These are phyloP conservation scores for Sinhomidia bicolor DNA, from an alignment of 2,888 invertebrate species.

Conservation along the genomic window DNA sequence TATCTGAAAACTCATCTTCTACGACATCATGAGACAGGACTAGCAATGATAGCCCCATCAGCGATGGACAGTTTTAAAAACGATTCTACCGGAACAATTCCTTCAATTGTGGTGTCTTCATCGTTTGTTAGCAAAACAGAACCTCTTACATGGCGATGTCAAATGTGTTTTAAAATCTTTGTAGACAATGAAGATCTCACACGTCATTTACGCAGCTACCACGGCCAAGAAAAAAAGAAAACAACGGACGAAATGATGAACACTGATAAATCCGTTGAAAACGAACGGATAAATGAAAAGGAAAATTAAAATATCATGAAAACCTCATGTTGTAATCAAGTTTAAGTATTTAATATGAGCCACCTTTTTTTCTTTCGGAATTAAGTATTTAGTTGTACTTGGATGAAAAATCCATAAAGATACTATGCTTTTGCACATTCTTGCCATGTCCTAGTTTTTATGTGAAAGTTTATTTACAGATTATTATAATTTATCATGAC, in stretches of 20 bases:
- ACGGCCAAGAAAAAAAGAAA: constrained; percentile 58
- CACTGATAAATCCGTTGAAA: neutral
- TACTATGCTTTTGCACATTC: too few relatives aligned
- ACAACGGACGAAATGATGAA: neutral
- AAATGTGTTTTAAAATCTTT: constrained; percentile 59
- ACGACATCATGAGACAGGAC: constrained; percentile 62
- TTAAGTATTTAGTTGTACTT: too few relatives aligned
- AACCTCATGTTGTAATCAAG: too few relatives aligned
- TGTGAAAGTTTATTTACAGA: too few relatives aligned
- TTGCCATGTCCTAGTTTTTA: too few relatives aligned
- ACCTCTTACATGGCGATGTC: constrained; percentile 57
- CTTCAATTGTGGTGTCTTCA: constrained; percentile 40
- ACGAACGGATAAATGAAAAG: too few relatives aligned
- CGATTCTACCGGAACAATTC: neutral
- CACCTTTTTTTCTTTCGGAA: too few relatives aligned
- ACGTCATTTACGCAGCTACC: constrained; percentile 48
- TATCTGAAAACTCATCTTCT: constrained; percentile 68
- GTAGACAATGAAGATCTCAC: constrained; percentile 51
- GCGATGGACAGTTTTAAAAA: constrained; percentile 18
- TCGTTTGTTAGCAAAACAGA: constrained; percentile 41
- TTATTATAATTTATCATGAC: too few relatives aligned
- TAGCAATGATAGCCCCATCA: constrained; percentile 52
- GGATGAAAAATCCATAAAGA: too few relatives aligned
- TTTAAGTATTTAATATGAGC: too few relatives aligned
- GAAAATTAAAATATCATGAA: too few relatives aligned